Evolutionary conservation across 2,113 vertebrate species (phyloP).

Genomic region (Megaceryle torquata): DNA sequence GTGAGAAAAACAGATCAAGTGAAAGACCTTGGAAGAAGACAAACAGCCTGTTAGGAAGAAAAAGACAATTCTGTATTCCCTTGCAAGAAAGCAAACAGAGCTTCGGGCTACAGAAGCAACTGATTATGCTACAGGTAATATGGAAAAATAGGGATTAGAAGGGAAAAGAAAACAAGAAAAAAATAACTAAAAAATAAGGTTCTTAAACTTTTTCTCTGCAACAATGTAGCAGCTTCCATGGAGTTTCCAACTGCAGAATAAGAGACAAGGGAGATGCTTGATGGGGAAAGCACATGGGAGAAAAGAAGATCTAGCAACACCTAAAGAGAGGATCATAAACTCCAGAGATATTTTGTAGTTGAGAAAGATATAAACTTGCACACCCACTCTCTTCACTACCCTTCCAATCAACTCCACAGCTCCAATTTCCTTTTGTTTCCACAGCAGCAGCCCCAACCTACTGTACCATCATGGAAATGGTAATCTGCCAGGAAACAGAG

Average conservation of each 20-base stretch:
- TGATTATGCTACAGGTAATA: neutral
- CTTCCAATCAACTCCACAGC: neutral
- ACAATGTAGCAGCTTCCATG: neutral
- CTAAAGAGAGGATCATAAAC: neutral
- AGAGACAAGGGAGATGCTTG: neutral
- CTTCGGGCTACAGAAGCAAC: neutral
- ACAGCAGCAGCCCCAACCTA: neutral
- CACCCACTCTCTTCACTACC: neutral
- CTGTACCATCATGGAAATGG: neutral
- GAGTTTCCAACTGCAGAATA: neutral
- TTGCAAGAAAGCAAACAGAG: neutral
- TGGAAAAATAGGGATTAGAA: neutral
- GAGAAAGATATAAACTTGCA: neutral
- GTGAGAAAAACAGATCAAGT: neutral
- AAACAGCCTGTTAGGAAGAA: neutral
- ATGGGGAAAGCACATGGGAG: fast-evolving
- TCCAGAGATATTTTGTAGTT: fast-evolving
- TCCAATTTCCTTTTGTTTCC: neutral
- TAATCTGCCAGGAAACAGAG: neutral
- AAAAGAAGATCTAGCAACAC: neutral
- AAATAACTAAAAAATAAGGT: neutral
- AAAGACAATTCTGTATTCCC: neutral
- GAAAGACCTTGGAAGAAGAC: neutral
- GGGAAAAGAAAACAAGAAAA: neutral
- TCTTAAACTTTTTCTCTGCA: neutral